Conservation (phyloP, 2,113 vertebrate genomes). For the Tonatia bakeri region DNA sequence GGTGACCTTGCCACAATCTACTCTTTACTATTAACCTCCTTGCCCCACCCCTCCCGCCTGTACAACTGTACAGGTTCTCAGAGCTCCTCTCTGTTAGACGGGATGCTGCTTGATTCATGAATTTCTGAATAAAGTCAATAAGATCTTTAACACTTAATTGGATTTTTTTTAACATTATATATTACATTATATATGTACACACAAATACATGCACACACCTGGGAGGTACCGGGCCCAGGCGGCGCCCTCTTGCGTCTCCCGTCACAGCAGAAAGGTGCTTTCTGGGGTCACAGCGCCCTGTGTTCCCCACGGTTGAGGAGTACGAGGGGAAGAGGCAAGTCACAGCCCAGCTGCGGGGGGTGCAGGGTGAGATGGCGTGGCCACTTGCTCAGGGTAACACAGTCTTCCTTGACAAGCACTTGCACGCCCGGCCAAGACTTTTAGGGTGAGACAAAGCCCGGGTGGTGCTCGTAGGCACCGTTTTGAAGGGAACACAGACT, state of each 20-base stretch:
- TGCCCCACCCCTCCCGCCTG: background rate
- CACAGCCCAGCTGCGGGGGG: background rate
- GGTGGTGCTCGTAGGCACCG: background rate
- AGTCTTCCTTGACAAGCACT: background rate
- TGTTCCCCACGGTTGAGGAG: background rate
- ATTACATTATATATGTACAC: background rate
- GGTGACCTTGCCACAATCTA: background rate
- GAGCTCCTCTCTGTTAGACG: background rate
- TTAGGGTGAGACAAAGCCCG: background rate
- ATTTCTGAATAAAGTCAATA: background rate
- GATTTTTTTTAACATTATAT: background rate
- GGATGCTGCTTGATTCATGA: background rate
- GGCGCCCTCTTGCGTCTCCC: background rate
- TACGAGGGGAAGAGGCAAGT: background rate
- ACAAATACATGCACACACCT: background rate
- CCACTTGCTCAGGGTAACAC: background rate
- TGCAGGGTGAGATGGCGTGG: background rate
- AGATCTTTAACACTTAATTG: background rate
- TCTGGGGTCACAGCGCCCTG: background rate
- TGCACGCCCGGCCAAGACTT: background rate
- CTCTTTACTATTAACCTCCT: background rate
- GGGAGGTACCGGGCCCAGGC: background rate
- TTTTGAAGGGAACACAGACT: background rate
- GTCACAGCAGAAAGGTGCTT: background rate
- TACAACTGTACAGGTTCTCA: background rate